Conservation (phyloP, 2,113 vertebrate genomes). For the Drymodes brunneopygia region DNA sequence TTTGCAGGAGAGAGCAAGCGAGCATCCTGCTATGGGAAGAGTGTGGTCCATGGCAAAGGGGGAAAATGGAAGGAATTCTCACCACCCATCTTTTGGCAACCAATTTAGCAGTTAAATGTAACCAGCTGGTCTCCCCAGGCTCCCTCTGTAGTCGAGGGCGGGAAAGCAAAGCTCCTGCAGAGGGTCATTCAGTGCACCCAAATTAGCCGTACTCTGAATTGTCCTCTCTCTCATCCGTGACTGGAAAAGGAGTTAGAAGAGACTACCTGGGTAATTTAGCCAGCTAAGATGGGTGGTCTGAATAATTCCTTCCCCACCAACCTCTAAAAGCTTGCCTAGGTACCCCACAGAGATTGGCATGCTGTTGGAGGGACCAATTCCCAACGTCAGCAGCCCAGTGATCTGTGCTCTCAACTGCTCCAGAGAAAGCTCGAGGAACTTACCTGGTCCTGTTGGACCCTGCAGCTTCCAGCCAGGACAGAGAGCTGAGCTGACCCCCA, state of each 20-base stretch:
- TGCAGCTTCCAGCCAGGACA: neutral
- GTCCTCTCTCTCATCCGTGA: slow-evolving; percentile 44
- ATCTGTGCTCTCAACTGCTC: neutral
- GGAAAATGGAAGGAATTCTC: slow-evolving; percentile 1
- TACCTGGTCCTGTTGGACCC: neutral
- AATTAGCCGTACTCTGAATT: slow-evolving; percentile 51
- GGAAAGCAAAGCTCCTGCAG: slow-evolving; percentile 57
- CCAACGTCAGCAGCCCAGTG: neutral
- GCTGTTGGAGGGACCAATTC: neutral
- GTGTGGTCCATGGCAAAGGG: neutral
- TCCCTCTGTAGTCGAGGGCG: slow-evolving; percentile 42
- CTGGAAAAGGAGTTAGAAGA: slow-evolving; percentile 45
- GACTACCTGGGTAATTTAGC: slow-evolving; percentile 32
- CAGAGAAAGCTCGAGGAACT: neutral
- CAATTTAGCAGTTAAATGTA: slow-evolving; percentile 62
- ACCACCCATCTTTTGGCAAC: slow-evolving; percentile 58
- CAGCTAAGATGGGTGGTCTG: slow-evolving; percentile 59
- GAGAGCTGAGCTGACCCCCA: neutral
- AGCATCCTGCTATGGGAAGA: neutral
- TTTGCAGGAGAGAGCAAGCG: neutral
- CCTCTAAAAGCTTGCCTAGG: slow-evolving; percentile 25
- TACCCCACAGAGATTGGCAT: slow-evolving; percentile 44
- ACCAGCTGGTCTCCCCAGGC: slow-evolving; percentile 59
- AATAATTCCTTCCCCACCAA: slow-evolving; percentile 35
- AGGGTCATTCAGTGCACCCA: slow-evolving; percentile 56